Conservation (phyloP, 2,888 invertebrate species). For the Zaprionus lineosus region DNA sequence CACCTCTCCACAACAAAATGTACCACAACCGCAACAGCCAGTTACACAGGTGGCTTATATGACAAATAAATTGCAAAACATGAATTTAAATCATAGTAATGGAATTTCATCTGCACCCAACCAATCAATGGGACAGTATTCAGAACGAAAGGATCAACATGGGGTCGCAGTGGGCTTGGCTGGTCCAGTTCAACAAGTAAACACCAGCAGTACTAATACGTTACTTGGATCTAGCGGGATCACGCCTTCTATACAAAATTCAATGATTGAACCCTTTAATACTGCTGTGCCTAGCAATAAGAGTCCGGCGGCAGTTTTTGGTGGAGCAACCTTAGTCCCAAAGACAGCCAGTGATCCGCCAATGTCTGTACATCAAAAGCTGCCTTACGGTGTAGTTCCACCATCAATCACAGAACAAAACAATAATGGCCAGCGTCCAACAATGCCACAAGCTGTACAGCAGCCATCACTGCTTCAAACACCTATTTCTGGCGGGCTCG, state of each 20-base stretch:
- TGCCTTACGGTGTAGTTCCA: slow-evolving; percentile 25
- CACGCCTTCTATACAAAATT: slow-evolving; percentile 29
- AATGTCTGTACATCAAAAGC: slow-evolving; percentile 1
- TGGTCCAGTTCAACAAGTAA: slow-evolving; percentile 2
- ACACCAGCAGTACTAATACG: slow-evolving; percentile 15
- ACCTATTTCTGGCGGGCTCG: too few relatives aligned
- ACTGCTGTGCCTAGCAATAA: slow-evolving; percentile 25
- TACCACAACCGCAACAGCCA: neutral
- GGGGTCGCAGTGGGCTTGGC: slow-evolving; percentile 45
- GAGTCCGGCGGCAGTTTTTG: slow-evolving; percentile 49
- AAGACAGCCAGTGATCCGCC: slow-evolving; percentile 5
- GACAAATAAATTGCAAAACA: slow-evolving; percentile 65
- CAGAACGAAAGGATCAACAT: slow-evolving; percentile 39
- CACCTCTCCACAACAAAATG: neutral
- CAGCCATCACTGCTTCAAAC: slow-evolving; percentile 2
- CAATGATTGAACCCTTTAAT: slow-evolving; percentile 47
- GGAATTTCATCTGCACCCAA: slow-evolving; percentile 15
- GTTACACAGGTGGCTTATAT: slow-evolving; percentile 36
- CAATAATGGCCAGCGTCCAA: slow-evolving; percentile 44
- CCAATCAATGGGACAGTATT: too few relatives aligned
- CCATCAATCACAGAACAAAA: slow-evolving; percentile 39
- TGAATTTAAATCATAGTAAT: slow-evolving; percentile 60
- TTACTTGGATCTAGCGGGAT: slow-evolving; percentile 24
- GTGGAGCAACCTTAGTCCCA: slow-evolving; percentile 8
- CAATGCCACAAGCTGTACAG: neutral